phyloP scores from a whole-genome alignment of 2,888 invertebrate genomes.

The Labia minor region DNA sequence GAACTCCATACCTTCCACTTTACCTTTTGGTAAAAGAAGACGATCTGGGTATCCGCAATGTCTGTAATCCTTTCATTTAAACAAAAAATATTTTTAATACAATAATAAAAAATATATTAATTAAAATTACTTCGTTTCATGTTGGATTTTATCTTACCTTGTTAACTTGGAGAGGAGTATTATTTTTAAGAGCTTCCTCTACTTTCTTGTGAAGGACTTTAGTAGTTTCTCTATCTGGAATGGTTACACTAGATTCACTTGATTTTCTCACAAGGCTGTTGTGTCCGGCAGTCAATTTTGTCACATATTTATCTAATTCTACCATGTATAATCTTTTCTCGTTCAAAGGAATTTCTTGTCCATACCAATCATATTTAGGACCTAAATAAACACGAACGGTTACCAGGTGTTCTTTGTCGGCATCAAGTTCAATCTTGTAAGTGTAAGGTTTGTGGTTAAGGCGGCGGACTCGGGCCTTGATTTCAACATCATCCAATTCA shows the following conservation, averaged over 20 bases:
- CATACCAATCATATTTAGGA: conserved; percentile 29
- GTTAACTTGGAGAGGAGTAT: conserved; percentile 40
- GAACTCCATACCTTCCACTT: conserved; percentile 51
- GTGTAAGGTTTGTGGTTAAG: conserved; percentile 30
- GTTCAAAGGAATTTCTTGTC: conserved; percentile 26
- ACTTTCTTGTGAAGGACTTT: conserved; percentile 52
- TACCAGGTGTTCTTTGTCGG: conserved; percentile 26
- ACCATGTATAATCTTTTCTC: conserved; percentile 27
- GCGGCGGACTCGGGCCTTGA: conserved; percentile 28
- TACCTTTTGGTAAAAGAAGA: conserved; percentile 60
- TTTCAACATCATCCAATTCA: conserved; percentile 34
- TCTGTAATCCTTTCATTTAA: conserved; percentile 32
- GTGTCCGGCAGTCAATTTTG: conserved; percentile 45
- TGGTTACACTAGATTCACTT: conserved; percentile 50
- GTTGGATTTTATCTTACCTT: too few species aligned
- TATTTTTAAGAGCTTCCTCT: conserved; percentile 44
- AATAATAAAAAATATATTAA: too few species aligned
- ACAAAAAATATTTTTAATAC: background rate
- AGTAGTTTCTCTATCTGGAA: conserved; percentile 52
- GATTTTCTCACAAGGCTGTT: conserved; percentile 59
- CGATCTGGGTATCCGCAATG: conserved; percentile 60
- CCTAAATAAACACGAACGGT: conserved; percentile 29
- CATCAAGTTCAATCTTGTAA: conserved; percentile 27
- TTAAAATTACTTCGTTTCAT: background rate
- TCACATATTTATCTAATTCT: conserved; percentile 28